Evolutionary conservation across 2,888 invertebrate species (phyloP).

Genomic region (Timandra comae): DNA sequence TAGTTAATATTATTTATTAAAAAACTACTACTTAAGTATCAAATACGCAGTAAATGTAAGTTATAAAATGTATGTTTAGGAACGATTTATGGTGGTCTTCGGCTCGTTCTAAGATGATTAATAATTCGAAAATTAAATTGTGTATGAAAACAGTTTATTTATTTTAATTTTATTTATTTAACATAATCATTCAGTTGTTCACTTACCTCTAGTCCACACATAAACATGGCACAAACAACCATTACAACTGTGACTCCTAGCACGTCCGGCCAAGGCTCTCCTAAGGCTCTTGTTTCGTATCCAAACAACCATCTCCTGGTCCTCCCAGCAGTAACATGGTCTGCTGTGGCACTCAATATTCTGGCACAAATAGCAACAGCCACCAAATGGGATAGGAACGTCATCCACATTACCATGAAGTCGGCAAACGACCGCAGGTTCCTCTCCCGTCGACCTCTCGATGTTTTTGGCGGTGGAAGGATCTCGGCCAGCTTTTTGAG

Average conservation of each 20-base stretch:
- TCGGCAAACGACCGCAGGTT: slow-evolving; percentile 71
- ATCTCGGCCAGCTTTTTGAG: slow-evolving; percentile 56
- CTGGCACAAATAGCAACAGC: slow-evolving; percentile 79
- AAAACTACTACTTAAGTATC: slow-evolving; percentile 4
- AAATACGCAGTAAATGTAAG: slow-evolving; percentile 5
- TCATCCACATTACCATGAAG: slow-evolving; percentile 78
- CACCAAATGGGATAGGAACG: slow-evolving; percentile 75
- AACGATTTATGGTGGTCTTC: slow-evolving; percentile 14
- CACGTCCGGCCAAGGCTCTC: slow-evolving; percentile 80
- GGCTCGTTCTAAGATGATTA: slow-evolving; percentile 18
- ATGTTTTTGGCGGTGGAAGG: slow-evolving; percentile 54
- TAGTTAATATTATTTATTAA: slow-evolving; percentile 2
- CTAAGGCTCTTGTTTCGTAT: slow-evolving; percentile 74
- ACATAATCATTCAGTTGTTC: too few species aligned
- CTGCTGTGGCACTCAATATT: slow-evolving; percentile 78
- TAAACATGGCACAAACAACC: slow-evolving; percentile 78
- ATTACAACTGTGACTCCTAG: slow-evolving; percentile 78
- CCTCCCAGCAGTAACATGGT: slow-evolving; percentile 77
- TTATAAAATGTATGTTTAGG: slow-evolving; percentile 11
- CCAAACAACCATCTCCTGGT: slow-evolving; percentile 79
- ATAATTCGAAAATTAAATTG: slow-evolving; percentile 12
- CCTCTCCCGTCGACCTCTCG: slow-evolving; percentile 57
- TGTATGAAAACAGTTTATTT: too few species aligned
- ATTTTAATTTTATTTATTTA: too few species aligned
- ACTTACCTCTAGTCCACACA: slow-evolving; percentile 79